A percentile compares a stretch with the other conserved stretches of the same genome.
These are phyloP conservation scores for Onychomys arenicola DNA, from an alignment of 2,797 vertebrate genomes.

Conservation along the genomic window DNA sequence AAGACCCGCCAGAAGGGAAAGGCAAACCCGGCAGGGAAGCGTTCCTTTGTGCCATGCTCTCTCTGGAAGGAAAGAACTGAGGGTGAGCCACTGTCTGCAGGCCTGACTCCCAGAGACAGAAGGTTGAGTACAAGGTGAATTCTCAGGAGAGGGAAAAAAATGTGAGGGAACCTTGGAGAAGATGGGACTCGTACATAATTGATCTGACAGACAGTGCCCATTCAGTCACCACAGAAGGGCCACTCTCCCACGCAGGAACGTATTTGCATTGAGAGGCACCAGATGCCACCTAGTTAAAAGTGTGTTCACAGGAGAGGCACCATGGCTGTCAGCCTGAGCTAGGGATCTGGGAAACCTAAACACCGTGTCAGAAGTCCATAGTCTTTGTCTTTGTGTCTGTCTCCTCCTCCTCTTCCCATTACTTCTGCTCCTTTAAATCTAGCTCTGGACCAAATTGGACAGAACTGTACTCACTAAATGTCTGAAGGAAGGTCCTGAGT, in stretches of 20 bases:
- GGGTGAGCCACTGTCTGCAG: conserved; percentile 83
- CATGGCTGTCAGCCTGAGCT: conserved; percentile 56
- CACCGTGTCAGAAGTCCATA: background rate
- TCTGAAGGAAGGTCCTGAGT: background rate
- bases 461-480: background rate
- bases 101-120: conserved; percentile 85
- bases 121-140: conserved; percentile 88
- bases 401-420: background rate
- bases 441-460: background rate
- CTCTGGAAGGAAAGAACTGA: conserved; percentile 66
- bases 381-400: background rate
- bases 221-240: conserved; percentile 81
- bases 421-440: background rate
- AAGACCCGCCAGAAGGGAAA: background rate
- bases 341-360: conserved; percentile 58
- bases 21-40: conserved; percentile 68
- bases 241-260: conserved; percentile 80
- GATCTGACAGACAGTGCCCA: conserved; percentile 88
- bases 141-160: conserved; percentile 86
- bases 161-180: conserved; percentile 83
- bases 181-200: conserved; percentile 88
- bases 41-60: conserved; percentile 76
- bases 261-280: conserved; percentile 80
- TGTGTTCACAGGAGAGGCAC: conserved; percentile 82
- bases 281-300: conserved; percentile 82